Evolutionary conservation across 2,113 vertebrate species (phyloP).

Genomic region (Oceanodroma tethys): DNA sequence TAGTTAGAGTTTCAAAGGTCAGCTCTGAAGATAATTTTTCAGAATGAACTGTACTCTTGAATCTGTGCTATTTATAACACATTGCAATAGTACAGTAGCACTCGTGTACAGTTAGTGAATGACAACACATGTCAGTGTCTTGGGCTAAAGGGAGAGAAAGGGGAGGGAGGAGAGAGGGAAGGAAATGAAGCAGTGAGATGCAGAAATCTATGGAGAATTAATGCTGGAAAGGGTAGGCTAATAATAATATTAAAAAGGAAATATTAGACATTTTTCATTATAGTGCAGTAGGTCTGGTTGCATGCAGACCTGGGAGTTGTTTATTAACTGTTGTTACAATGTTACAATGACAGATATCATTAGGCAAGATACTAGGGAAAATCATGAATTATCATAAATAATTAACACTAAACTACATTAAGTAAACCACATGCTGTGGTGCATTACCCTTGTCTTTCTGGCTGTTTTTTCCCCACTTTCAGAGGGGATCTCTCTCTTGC

Average conservation of each 20-base stretch:
- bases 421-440: background rate
- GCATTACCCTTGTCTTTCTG: background rate
- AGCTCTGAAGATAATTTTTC: constrained; percentile 41
- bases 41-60: constrained; percentile 11
- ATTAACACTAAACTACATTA: constrained; percentile 33
- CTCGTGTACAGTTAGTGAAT: background rate
- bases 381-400: constrained; percentile 14
- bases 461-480: background rate
- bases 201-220: background rate
- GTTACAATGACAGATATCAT: background rate
- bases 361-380: background rate
- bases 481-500: background rate
- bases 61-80: constrained; percentile 36
- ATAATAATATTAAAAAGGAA: background rate
- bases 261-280: background rate
- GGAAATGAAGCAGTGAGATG: background rate
- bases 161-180: background rate
- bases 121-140: background rate
- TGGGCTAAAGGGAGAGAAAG: background rate
- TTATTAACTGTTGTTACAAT: background rate
- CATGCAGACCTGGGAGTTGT: background rate
- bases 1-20: constrained; percentile 10
- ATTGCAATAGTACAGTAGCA: background rate
- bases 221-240: background rate
- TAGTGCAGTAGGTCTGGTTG: background rate